Evolutionary conservation across 1,140 invertebrate genomes (phyloP), one percentile per base, ranked within the genome.

Genomic region (Danaus plexippus): DNA sequence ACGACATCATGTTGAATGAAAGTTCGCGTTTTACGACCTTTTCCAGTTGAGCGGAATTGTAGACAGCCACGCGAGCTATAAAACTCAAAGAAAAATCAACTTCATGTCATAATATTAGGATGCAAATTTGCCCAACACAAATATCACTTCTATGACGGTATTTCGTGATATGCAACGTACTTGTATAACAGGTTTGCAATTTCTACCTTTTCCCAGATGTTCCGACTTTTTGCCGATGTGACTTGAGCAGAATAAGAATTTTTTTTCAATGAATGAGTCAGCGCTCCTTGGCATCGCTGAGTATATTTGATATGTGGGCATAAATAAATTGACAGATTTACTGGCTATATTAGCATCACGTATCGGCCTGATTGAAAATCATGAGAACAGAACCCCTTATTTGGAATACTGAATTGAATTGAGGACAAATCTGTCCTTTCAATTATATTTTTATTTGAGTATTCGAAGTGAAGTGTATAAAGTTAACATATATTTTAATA

Each of bases 171-270:
- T 52, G 54, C 41, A 51, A 41, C 43, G 49, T 57, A 57, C 52
- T 57, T 54, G 47, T 43, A 48, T 61, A 64, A 64, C 65, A 62
- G 66, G 66, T 67, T 59, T 61, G 51, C 47, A 59, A 48, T 54
- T 60, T 67, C 57, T 51, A 61, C 46, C 57, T 67, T 64, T 67
- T 59, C 61, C 59, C 57, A 61, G 63, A 64, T 67, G 62, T 64
- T 64, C 56, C 54, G 52, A 63, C 52, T 64, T 64, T 67, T 67
- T 67, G 53, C 43, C 45, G 52, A 60, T 58, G 52, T 57, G 47
- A 53, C 56, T 58, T 52, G 48, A 47, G 46, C 44, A 48, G 18
- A 57, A 52, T 54, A 63, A 58, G 56, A 55, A 63, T 62, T 53
- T 57, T 49, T 13, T 47, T 51, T 22, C 45, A 41, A 44, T 57